Evolutionary conservation across 2,888 invertebrate species (phyloP), one percentile per base, ranked within the genome.

Genomic region (Urechis unicinctus): DNA sequence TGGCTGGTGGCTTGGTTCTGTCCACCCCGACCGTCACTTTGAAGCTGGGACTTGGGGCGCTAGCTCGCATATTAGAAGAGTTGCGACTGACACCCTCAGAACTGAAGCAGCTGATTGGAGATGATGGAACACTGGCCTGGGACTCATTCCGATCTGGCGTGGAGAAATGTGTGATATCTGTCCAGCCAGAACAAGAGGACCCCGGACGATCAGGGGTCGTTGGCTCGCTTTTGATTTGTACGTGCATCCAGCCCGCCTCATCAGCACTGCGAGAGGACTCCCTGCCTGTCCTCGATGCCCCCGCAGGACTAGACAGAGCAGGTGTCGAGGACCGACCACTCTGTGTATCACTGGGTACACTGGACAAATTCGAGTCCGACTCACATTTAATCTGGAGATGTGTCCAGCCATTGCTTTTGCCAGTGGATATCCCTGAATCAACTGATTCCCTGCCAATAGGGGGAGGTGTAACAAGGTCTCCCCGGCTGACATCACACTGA

Each of bases 141-240:
- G 28, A 22, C 4, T 45, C 53, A 6, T 26, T 13, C 28, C 22
- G 46, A 9, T 53, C 53, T 5, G 53, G 53, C 6, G 52, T 44
- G 6, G 52, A 44, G 6, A 41, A 29, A 21, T 13, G 22, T 21
- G 22, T 13, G 5, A 25, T 24, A 22, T 53, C 46, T 5, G 29
- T 28, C 22, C 53, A 13, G 9, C 46, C 53, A 6, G 53, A 53
- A n/a, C 29, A 47, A 4, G 29, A 9, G 9, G 53, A 53, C 3
- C 5, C 25, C 24, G 52, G 28, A 3, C 47, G 45, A 24, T 53
- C 53, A 6, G 53, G 47, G 24, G 53, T 47, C 3, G 47, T 6
- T 22, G 59, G 59, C 24, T 58, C 59, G 21, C 46, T 53, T 30
- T 58, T 58, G 25, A 58, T 58, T 31, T 58, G 55, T 13, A 58